These are phyloP conservation scores for Lepus americanus DNA, from an alignment of 2,113 vertebrate species.

Conservation along the genomic window DNA sequence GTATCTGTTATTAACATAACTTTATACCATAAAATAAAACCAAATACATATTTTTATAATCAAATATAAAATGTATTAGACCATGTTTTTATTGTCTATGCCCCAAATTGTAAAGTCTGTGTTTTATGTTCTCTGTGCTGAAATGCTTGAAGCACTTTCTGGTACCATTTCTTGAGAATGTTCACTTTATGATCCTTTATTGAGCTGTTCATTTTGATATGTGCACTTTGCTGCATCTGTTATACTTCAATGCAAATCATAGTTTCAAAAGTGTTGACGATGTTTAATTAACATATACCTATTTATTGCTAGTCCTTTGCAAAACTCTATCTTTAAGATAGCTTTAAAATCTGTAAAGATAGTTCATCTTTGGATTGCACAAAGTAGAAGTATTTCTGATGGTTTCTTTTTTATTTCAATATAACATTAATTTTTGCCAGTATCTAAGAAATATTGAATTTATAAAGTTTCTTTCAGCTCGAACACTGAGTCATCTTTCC, in stretches of 20 bases:
- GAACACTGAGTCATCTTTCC: not conserved
- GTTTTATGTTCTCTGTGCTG: not conserved
- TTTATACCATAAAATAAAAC: not conserved
- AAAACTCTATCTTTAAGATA: slow-evolving; percentile 34
- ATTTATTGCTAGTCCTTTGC: not conserved
- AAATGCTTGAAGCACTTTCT: not conserved
- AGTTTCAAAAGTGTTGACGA: not conserved
- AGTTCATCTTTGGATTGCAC: not conserved
- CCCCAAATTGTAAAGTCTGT: not conserved
- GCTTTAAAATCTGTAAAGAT: slow-evolving; percentile 9
- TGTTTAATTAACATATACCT: not conserved
- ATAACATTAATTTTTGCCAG: not conserved
- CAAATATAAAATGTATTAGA: not conserved
- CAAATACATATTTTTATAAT: not conserved
- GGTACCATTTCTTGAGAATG: not conserved
- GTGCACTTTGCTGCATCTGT: not conserved
- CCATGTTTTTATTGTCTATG: not conserved
- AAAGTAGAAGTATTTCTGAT: not conserved
- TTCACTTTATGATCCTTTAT: not conserved
- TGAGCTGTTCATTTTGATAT: not conserved
- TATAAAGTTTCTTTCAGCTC: not conserved
- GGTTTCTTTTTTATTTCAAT: not conserved
- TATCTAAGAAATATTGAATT: not conserved
- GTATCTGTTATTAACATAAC: not conserved
- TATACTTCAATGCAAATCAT: not conserved